phyloP scores from a whole-genome alignment of 1,140 invertebrate genomes.

The Cylas formicarius region DNA sequence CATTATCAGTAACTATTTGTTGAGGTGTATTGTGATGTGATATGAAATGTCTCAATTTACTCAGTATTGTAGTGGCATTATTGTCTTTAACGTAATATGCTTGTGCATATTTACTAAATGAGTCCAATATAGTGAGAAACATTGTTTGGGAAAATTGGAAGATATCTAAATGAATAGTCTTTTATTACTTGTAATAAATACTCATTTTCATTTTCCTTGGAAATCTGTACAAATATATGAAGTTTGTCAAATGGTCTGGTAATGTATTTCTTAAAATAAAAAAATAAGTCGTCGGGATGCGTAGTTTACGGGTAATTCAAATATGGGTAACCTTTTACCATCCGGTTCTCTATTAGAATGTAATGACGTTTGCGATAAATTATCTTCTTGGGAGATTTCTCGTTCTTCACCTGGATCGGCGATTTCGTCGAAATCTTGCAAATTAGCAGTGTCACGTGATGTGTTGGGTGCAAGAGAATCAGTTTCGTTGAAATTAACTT shows the following conservation, averaged over 20 bases:
- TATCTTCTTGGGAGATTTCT: neutral
- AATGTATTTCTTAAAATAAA: neutral
- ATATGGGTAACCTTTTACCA: neutral
- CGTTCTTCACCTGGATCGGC: too few species aligned
- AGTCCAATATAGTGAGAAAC: too few species aligned
- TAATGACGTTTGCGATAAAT: conserved; percentile 14
- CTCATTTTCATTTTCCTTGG: too few species aligned
- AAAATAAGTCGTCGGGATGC: neutral
- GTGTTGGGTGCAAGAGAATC: conserved; percentile 14
- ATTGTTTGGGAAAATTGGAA: too few species aligned
- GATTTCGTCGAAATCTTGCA: conserved; percentile 13
- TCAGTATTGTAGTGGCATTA: conserved; percentile 3
- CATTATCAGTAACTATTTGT: conserved; percentile 21
- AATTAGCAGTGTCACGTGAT: neutral
- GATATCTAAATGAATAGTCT: conserved; percentile 26
- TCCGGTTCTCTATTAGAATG: conserved; percentile 18
- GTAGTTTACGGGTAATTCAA: conserved; percentile 18
- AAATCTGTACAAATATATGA: too few species aligned
- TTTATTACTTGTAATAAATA: too few species aligned
- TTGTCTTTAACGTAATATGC: conserved; percentile 6
- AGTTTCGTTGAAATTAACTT: conserved; percentile 8
- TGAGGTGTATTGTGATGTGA: conserved; percentile 15
- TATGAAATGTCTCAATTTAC: conserved; percentile 8
- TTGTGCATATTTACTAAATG: too few species aligned
- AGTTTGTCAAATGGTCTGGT: neutral